Base-by-base conservation (phyloP, 2,113 vertebrate species). In the Natator depressus region DNA sequence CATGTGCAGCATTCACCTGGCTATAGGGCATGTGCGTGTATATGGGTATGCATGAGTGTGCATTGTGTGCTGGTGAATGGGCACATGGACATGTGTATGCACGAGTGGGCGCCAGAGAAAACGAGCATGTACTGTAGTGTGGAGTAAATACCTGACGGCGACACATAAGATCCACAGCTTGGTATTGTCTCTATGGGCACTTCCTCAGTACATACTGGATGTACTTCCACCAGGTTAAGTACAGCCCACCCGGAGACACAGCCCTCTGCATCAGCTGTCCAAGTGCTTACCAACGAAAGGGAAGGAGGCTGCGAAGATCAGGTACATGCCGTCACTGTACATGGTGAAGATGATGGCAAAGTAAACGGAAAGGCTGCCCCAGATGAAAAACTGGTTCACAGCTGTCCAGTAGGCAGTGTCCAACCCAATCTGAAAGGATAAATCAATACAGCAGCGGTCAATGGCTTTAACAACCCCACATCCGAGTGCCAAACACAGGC, bases 301-400 rank as follows among this genome's bases (percentile, higher is more conserved):
- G 97, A 99, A 99, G 31, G 95, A 54, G 7, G 97, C 98, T 20
- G 99, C 99, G 97, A 99, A 99, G 92, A 99, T 98, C 94, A 99
- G 94, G 93, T 99, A 99, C 98, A 99, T 99, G 97, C 99, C 99
- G 0, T 99, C 99, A 95, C 99, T 99, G 93, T 99, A 99, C 98
- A 99, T 99, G 93, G 99, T 99, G 96, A 99, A 99, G 4, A 98
- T 98, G 95, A 99, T 96, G 69, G 99, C 98, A 82, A 99, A 99
- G 97, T 99, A 99, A 84, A 98, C 97, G 4, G 99, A 98, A 95
- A 99, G 98, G 98, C 99, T 99, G 53, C 99, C 99, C 99, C 99
- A 99, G 79, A 99, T 98, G 93, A 99, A 99, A 92, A 99, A 98
- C 88, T 99, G 99, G 97, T 99, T 99, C 90, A 99, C 98, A 8